These are phyloP conservation scores for Diorhabda carinulata DNA, from an alignment of 1,140 invertebrate genomes.

Conservation along the genomic window DNA sequence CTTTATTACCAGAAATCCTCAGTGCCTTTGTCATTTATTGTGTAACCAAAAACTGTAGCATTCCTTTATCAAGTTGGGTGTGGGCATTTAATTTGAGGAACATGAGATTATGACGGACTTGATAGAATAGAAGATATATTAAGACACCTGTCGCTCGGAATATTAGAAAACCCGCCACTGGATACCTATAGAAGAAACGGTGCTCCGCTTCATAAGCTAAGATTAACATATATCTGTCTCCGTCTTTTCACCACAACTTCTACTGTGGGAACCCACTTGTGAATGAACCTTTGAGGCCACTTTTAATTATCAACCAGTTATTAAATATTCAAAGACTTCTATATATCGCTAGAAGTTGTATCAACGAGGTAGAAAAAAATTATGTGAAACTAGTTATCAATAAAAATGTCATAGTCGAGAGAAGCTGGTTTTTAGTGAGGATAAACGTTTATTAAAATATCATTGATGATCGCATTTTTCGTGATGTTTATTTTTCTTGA, in stretches of 20 bases:
- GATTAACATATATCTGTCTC: conserved; percentile 7
- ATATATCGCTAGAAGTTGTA: conserved; percentile 9
- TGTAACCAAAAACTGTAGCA: no score
- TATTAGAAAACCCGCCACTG: not conserved
- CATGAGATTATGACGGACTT: no score
- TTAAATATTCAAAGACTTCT: conserved; percentile 32
- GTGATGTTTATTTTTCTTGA: no score
- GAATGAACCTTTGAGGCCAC: conserved; percentile 42
- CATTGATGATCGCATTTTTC: no score
- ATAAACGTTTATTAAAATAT: not conserved
- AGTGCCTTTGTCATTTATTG: no score
- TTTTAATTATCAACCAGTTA: conserved; percentile 41
- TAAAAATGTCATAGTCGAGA: conserved; percentile 12
- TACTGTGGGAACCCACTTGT: conserved; percentile 41
- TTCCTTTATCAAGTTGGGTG: no score
- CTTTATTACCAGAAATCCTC: no score
- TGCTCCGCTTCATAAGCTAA: not conserved
- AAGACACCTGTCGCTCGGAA: no score
- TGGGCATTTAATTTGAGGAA: no score
- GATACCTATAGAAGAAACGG: not conserved
- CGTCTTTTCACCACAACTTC: conserved; percentile 7
- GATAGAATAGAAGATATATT: no score
- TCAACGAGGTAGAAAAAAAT: conserved; percentile 16
- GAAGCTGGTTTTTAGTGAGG: not conserved
- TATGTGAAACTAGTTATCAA: conserved; percentile 10